Percentiles rank a stretch among this genome's conserved stretches.
phyloP scores from a whole-genome alignment of 2,797 vertebrate species.

The Peromyscus nudipes region DNA sequence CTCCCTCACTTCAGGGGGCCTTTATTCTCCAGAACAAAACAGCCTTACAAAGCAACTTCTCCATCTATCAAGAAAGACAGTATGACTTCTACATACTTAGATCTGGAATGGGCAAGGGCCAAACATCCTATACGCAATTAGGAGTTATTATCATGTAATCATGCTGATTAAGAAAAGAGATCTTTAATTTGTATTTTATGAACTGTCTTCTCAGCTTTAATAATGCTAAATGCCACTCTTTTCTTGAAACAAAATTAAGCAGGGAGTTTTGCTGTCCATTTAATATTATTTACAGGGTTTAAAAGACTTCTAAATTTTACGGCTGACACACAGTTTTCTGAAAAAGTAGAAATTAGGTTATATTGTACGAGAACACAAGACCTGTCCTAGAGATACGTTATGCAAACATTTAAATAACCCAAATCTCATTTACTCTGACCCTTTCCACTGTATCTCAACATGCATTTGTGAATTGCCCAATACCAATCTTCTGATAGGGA shows the following conservation, averaged over 20 bases:
- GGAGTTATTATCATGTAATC: background rate
- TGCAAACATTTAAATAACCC: background rate
- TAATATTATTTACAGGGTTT: conserved; percentile 10
- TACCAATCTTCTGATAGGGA: background rate
- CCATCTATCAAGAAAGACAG: conserved; percentile 34
- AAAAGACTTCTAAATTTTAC: background rate
- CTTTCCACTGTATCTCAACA: background rate
- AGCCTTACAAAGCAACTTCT: conserved; percentile 31
- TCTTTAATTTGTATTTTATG: conserved; percentile 39
- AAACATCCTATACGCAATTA: conserved; percentile 13
- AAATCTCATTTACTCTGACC: background rate
- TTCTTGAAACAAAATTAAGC: conserved; percentile 47
- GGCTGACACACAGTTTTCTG: background rate
- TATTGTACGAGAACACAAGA: conserved; percentile 22
- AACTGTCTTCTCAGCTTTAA: conserved; percentile 39
- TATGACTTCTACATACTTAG: conserved; percentile 22
- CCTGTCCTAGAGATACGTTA: background rate
- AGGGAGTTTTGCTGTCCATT: background rate
- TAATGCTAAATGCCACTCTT: conserved; percentile 20
- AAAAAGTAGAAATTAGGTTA: conserved; percentile 45
- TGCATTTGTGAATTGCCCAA: background rate
- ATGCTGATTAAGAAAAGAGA: background rate
- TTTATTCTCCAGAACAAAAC: conserved; percentile 57
- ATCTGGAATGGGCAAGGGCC: background rate
- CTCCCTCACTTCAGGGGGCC: background rate